phyloP scores from a whole-genome alignment of 1,140 invertebrate species.

The Lasioglossum albipes region DNA sequence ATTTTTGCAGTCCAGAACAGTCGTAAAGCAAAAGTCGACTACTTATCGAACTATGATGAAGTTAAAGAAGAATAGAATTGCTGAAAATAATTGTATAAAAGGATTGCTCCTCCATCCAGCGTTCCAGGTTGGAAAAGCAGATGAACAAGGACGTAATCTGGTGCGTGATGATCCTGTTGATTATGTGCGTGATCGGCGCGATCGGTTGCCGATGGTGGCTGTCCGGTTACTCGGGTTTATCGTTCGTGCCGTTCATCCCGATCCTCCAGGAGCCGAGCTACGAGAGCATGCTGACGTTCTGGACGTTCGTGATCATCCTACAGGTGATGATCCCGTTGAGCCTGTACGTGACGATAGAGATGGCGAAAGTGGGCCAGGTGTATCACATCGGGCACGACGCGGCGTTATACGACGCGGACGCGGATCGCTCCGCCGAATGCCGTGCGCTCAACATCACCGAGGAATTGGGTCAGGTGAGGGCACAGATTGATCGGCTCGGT shows the following conservation, averaged over 20 bases:
- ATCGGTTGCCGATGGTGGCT: conserved; percentile 94
- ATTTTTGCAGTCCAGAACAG: too few relatives aligned
- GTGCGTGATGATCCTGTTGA: conserved; percentile 95
- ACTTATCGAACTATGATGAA: too few relatives aligned
- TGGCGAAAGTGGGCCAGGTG: conserved; percentile 97
- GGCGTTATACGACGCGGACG: conserved; percentile 90
- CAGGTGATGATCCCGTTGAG: conserved; percentile 99
- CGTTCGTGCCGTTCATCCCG: conserved; percentile 84
- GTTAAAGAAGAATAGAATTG: too few relatives aligned
- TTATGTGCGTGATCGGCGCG: conserved; percentile 95
- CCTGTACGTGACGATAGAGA: conserved; percentile 97
- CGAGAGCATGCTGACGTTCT: conserved; percentile 94
- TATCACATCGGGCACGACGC: conserved; percentile 96
- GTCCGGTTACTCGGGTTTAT: conserved; percentile 79
- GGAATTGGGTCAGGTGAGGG: conserved; percentile 91
- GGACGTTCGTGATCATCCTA: conserved; percentile 96
- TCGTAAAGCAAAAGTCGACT: too few relatives aligned
- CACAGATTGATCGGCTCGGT: conserved; percentile 31
- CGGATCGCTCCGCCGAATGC: conserved; percentile 94
- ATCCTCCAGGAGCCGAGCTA: conserved; percentile 82
- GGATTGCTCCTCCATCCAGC: conserved; percentile 69
- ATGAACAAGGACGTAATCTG: conserved; percentile 98
- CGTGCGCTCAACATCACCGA: conserved; percentile 98
- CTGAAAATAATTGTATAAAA: too few relatives aligned
- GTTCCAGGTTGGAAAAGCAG: conserved; percentile 93